These are phyloP conservation scores for Hydra vulgaris DNA, from an alignment of 30 jellyfish, hydroid and myxozoan species.

Conservation along the genomic window DNA sequence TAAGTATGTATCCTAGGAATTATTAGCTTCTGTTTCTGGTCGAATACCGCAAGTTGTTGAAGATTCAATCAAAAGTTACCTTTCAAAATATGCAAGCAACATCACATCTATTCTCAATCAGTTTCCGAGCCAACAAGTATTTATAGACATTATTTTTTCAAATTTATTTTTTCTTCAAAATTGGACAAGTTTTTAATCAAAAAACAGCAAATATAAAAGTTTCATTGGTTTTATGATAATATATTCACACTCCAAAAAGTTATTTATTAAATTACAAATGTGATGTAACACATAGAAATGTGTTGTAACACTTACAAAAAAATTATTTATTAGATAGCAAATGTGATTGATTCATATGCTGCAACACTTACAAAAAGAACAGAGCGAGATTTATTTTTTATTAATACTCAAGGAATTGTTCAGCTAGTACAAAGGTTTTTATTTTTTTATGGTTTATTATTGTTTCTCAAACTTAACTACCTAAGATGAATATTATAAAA, in stretches of 20 bases:
- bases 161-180: too few relatives aligned
- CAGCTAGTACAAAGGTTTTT: constrained; percentile 76
- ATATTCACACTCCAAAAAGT: too few relatives aligned
- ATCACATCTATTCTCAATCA: constrained; percentile 75
- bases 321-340: constrained; percentile 38
- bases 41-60: constrained; percentile 76
- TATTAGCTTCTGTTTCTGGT: constrained; percentile 75
- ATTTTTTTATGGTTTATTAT: too few relatives aligned
- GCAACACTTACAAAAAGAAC: constrained; percentile 65
- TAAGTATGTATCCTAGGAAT: constrained; percentile 33
- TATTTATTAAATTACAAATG: too few relatives aligned
- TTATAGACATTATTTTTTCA: neutral
- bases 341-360: constrained; percentile 72
- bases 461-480: neutral
- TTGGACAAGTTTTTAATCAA: neutral
- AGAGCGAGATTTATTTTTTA: constrained; percentile 65
- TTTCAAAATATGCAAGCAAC: constrained; percentile 73
- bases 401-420: constrained; percentile 78
- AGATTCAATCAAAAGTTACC: constrained; percentile 43
- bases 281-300: too few relatives aligned
- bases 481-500: neutral
- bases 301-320: too few relatives aligned
- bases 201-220: too few relatives aligned
- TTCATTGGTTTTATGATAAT: too few relatives aligned
- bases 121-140: constrained; percentile 96